Evolutionary conservation across 2,113 vertebrate genomes (phyloP), one percentile per base, ranked within the genome.

Genomic region (Stomatorhinus ivindoensis): DNA sequence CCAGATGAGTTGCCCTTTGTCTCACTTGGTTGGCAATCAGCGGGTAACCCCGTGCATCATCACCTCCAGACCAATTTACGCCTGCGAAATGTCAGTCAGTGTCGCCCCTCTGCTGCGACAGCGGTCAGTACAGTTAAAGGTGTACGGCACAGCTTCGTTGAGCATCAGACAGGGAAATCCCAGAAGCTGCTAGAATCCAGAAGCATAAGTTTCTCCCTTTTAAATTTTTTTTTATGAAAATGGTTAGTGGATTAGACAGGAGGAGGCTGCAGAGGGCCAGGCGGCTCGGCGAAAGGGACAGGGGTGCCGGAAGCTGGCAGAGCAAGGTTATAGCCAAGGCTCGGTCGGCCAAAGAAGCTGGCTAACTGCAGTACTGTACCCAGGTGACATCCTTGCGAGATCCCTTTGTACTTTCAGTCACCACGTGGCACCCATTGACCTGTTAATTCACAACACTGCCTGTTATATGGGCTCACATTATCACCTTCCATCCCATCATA

Each of bases 351-450:
- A 17, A 15, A 42, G 3, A 11, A 13, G 73, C 50, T 88, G 92
- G 89, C 82, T 90, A 61, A 92, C 76, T 51, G 10, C 1, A 61
- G 89, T 98, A 98, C 97, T 95, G 93, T 99, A 99, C 97, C 97
- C 96, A 95, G 93, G 96, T 94, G 92, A 96, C 95, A 89, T 95
- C 94, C 93, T 95, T 93, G 92, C 95, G 90, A 90, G 96, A 90
- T 90, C 94, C 93, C 94, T 92, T 91, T 94, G 95, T 92, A 94
- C 90, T 94, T 91, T 94, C 94, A 93, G 94, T 91, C 96, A 94
- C 95, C 95, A 95, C 95, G 11, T 90, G 94, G 97, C 96, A 97
- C 93, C 96, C 97, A 94, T 98, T 98, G 92, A 98, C 97, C 97
- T 99, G 97, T 96, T 91, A 93, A 96, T 91, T 95, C 90, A 96